Base-by-base conservation (phyloP, 2,797 vertebrate genomes). In the Cossypha polioptera region DNA sequence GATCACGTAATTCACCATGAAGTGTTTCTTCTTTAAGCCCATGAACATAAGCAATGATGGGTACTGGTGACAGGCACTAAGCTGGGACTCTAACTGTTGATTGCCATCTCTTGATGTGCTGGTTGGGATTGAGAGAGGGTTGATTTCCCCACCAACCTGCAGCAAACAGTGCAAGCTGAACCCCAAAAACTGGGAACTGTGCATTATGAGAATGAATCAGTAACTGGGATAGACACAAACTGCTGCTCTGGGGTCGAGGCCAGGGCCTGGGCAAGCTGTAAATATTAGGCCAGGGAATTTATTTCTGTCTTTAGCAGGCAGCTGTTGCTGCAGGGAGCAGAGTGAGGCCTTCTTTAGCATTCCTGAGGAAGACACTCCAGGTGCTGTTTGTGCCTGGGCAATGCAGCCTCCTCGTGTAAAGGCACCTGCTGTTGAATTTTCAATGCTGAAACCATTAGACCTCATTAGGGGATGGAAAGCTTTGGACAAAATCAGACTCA, bases 401-500 rank as follows among this genome's bases (percentile, higher is more conserved):
- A 1, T 0, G 3, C 20, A 13, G 54, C 29, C 54, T 77, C 33
- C 65, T 72, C 8, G 2, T 59, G 36, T 61, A 83, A 80, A 90
- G 65, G 62, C 86, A 93, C 86, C 78, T 93, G 84, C 80, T 58
- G 65, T 42, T 77, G 55, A 92, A 78, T 75, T 77, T 68, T 65
- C 51, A 74, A 0, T 50, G 76, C 62, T 92, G 85, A 78, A 86
- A 69, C 92, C 62, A 68, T 90, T 87, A 91, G 36, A 62, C 26
- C 31, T 95, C 72, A 55, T 92, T 80, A 86, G 26, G 12, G 51
- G 7, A 7, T 71, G 67, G 66, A 75, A 90, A 76, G 68, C 78
- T 92, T 77, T 92, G 88, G 90, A 83, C 50, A 80, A 88, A 88
- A 91, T 69, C 58, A 90, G 73, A 10, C 47, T 89, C 82, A 72